Evolutionary conservation across 2,113 vertebrate species (phyloP).

Genomic region (Pygoscelis adeliae): DNA sequence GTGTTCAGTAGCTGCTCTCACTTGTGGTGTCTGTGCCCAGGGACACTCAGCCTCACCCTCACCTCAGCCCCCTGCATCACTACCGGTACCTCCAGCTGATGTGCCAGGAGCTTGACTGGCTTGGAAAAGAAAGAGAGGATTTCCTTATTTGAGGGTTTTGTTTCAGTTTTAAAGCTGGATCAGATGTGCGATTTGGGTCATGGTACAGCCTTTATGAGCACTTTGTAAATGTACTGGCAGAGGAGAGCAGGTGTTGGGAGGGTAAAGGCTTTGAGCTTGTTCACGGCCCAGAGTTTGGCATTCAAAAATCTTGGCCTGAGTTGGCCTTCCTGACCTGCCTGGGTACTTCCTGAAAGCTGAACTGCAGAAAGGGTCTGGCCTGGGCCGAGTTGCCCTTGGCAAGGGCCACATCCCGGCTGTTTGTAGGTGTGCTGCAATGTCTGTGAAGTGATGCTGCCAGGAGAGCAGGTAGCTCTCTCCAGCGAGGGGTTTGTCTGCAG

Average conservation of each 20-base stretch:
- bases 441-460: not conserved
- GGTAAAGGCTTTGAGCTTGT: not conserved
- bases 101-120: not conserved
- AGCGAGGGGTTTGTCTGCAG: rapidly evolving
- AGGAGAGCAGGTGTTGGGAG: not conserved
- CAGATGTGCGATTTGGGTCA: not conserved
- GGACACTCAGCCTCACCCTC: not conserved
- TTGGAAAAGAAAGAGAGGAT: not conserved
- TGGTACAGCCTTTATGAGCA: not conserved
- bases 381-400: not conserved
- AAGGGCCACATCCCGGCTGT: not conserved
- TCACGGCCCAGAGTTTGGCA: rapidly evolving
- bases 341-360: not conserved
- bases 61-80: not conserved
- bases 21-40: not conserved
- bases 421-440: too few relatives aligned
- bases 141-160: not conserved
- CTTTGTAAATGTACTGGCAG: not conserved
- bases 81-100: not conserved
- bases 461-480: too few relatives aligned
- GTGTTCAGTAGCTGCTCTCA: rapidly evolving
- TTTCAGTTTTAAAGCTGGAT: not conserved
- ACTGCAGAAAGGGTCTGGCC: too few relatives aligned
- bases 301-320: not conserved
- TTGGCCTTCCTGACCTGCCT: not conserved